Evolutionary conservation across 1,140 invertebrate species (phyloP).

Genomic region (Papilio polyxenes): DNA sequence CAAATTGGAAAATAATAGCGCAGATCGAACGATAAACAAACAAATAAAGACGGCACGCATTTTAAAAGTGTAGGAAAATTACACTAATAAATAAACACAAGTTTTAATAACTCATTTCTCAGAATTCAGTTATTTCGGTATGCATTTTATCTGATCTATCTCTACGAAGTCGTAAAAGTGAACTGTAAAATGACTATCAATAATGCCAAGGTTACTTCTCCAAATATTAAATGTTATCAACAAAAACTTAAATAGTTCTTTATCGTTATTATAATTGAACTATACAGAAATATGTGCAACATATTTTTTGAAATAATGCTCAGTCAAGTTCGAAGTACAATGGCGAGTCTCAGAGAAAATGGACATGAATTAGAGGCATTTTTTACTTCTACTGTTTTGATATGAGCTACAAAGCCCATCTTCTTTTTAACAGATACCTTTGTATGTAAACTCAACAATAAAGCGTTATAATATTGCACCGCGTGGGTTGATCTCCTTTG

Average conservation of each 20-base stretch:
- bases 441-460: background rate
- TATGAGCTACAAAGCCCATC: too few species aligned
- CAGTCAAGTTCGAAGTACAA: too few species aligned
- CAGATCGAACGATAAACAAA: conserved; percentile 27
- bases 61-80: background rate
- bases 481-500: background rate
- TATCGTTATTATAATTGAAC: too few species aligned
- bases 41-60: conserved; percentile 19
- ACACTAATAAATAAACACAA: background rate
- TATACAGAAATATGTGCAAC: too few species aligned
- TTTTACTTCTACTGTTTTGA: too few species aligned
- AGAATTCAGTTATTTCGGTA: background rate
- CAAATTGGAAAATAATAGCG: conserved; percentile 31
- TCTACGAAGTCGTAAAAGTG: background rate
- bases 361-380: too few species aligned
- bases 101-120: background rate
- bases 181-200: background rate
- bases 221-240: background rate
- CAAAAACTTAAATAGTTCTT: background rate
- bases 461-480: background rate
- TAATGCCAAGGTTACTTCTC: background rate
- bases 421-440: too few species aligned
- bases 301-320: too few species aligned
- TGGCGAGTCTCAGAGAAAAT: too few species aligned
- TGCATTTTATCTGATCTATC: background rate